Conservation (phyloP, 2,113 vertebrate species). For the Hippopotamus amphibius region DNA sequence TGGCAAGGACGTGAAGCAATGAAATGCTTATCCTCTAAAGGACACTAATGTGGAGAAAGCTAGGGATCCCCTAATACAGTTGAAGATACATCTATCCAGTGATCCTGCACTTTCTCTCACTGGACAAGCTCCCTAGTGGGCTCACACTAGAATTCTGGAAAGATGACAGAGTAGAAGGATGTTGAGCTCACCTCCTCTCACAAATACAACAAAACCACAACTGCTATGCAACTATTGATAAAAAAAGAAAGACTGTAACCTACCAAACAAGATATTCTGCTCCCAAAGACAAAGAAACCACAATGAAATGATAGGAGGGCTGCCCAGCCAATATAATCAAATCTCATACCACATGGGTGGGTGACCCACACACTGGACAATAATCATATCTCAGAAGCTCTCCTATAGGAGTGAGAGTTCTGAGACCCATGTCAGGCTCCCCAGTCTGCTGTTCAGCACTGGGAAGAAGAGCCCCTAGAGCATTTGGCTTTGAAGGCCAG, state of each 20-base stretch:
- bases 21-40: neutral
- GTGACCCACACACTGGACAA: neutral
- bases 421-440: neutral
- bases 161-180: neutral
- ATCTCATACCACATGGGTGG: neutral
- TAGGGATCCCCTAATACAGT: neutral
- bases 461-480: neutral
- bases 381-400: neutral
- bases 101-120: neutral
- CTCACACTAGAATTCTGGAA: neutral
- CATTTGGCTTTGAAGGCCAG: neutral
- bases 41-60: neutral
- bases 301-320: neutral
- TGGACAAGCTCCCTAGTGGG: neutral
- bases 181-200: neutral
- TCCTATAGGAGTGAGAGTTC: neutral
- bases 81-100: neutral
- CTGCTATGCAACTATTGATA: neutral
- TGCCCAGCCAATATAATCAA: neutral
- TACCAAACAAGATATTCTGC: neutral
- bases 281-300: neutral
- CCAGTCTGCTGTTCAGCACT: neutral
- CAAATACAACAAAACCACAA: neutral
- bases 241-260: neutral
- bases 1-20: neutral